Conservation (phyloP, 2,888 invertebrate genomes). For the Acanthosepion pharaonis region DNA sequence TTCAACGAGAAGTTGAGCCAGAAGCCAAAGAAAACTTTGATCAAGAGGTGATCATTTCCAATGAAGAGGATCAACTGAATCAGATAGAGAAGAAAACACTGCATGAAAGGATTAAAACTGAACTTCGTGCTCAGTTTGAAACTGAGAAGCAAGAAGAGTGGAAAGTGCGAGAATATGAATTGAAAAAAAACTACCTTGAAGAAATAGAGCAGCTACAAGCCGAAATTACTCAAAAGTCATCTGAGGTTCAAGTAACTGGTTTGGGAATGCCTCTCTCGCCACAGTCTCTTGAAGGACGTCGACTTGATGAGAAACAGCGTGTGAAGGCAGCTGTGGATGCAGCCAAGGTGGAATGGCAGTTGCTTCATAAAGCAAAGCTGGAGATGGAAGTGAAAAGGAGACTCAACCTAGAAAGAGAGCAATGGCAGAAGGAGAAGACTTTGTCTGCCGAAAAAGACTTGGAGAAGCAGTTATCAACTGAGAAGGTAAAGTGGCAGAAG, state of each 20-base stretch:
- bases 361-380: constrained; percentile 54
- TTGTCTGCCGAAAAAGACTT: constrained; percentile 52
- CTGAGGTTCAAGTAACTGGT: not conserved
- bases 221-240: not conserved
- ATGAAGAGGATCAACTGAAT: constrained; percentile 51
- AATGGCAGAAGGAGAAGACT: constrained; percentile 56
- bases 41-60: not conserved
- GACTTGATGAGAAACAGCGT: not conserved
- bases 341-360: constrained; percentile 57
- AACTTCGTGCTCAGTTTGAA: not conserved
- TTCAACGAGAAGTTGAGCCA: not conserved
- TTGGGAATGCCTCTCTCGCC: not conserved
- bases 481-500: constrained; percentile 55
- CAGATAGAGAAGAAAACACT: constrained; percentile 52
- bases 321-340: constrained; percentile 58
- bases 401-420: constrained; percentile 56
- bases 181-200: not conserved
- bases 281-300: not conserved
- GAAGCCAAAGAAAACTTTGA: not conserved
- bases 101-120: constrained; percentile 52
- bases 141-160: constrained; percentile 36
- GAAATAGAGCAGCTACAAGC: not conserved
- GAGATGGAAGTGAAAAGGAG: constrained; percentile 52
- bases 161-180: constrained; percentile 36
- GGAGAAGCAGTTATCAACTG: constrained; percentile 52